These are phyloP conservation scores for Neoascia interrupta DNA, from an alignment of 2,888 invertebrate genomes.

Conservation along the genomic window DNA sequence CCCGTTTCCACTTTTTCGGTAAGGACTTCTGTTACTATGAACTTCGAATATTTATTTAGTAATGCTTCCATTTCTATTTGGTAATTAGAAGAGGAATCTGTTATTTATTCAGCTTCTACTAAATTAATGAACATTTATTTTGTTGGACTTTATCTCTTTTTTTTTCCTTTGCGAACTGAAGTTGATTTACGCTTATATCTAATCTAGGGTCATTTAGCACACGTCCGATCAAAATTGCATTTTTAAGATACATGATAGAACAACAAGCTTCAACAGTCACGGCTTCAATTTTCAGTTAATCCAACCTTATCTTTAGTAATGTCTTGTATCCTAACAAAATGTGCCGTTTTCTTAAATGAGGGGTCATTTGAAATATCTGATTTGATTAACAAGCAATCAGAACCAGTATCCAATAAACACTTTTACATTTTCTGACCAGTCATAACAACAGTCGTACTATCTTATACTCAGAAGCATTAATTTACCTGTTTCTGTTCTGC, in stretches of 20 bases:
- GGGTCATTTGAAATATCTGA: neutral
- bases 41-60: neutral
- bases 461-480: no score
- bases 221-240: neutral
- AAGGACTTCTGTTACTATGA: neutral
- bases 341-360: neutral
- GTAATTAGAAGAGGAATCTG: neutral
- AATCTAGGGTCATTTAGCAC: neutral
- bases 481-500: no score
- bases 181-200: neutral
- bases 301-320: neutral
- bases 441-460: neutral
- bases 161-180: no score
- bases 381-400: slow-evolving; percentile 10
- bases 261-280: neutral
- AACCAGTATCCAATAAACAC: slow-evolving; percentile 10
- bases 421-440: neutral
- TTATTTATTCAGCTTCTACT: neutral
- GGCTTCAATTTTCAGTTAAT: neutral
- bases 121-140: no score
- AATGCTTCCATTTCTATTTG: no score
- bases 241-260: neutral
- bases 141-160: no score
- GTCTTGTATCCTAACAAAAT: neutral
- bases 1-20: neutral